Base-by-base conservation (phyloP, 1,140 invertebrate genomes). In the Schlechtendalia chinensis region DNA sequence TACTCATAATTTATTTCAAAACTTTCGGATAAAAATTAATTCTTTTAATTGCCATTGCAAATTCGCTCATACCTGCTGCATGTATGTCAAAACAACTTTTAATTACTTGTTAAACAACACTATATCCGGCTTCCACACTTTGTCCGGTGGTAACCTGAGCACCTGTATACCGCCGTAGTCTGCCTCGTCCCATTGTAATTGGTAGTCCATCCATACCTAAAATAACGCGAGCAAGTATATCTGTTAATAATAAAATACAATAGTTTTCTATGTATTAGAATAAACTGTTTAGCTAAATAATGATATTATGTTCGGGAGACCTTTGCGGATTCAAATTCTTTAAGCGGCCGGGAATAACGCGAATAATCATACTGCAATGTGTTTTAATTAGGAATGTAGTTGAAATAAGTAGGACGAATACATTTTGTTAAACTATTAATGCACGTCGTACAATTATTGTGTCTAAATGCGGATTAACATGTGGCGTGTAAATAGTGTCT, bases 111-210 rank as follows among this genome's bases (percentile, higher is more conserved):
- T 99, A 87, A 99, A 99, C 56, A 99, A 90, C 50, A 99, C 98
- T 84, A 99, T 98, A 87, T 99, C 98, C 6, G 98, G 98, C 86
- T 98, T 98, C 98, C 98, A 99, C 80, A 99, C 97, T 91, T 98
- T 98, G 86, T 99, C 96, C 27, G 97, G 96, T 29, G 96, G 95
- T 82, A 99, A 90, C 82, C 97, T 91, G 54, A 99, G 90, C 27
- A 98, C 95, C 45, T 92, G 92, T 82, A 99, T 99, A 63, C 96
- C 96, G 69, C 97, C 97, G 85, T 99, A 99, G 86, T 99, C 95
- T 74, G 95, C 93, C 84, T 98, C 95, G 85, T 98, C 95, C 98
- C 98, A 99, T 86, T 92, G 91, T 83, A 99, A 87, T 87, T 99
- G 97, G 87, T 98, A 99, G 87, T 99, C 98, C 85, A 91, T 93